Percentiles rank a stretch among this genome's conserved stretches.
These are phyloP conservation scores for Serranus cabrilla DNA, from an alignment of 2,797 vertebrate genomes.

Conservation along the genomic window DNA sequence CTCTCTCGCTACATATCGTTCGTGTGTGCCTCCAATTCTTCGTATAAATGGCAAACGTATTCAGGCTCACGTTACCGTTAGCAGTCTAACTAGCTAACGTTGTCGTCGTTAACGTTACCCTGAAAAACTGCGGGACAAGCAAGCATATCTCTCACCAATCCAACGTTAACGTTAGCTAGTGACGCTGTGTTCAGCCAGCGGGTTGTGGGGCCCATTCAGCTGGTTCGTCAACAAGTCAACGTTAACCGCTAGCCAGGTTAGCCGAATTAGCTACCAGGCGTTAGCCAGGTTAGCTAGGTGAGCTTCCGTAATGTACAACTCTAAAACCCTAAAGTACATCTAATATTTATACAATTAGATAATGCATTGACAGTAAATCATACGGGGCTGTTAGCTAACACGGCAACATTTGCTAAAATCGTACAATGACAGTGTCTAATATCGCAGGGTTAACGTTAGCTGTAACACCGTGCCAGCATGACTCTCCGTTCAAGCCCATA, in stretches of 20 bases:
- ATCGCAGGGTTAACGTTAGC: constrained; percentile 74
- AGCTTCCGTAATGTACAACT: constrained; percentile 21
- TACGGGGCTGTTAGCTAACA: constrained; percentile 37
- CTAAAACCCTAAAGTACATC: constrained; percentile 6
- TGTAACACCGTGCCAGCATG: constrained; percentile 66
- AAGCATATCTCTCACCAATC: constrained; percentile 77
- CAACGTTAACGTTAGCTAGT: constrained; percentile 77
- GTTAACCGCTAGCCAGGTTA: constrained; percentile 80
- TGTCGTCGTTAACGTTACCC: constrained; percentile 75
- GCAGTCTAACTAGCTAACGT: constrained; percentile 73
- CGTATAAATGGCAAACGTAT: constrained; percentile 65
- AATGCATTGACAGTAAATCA: constrained; percentile 9
- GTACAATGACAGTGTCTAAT: constrained; percentile 75
- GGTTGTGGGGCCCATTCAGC: constrained; percentile 81
- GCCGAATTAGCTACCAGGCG: constrained; percentile 65
- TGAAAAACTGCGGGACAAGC: constrained; percentile 78
- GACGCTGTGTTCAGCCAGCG: constrained; percentile 82
- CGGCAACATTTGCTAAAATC: constrained; percentile 41
- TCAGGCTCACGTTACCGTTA: constrained; percentile 66
- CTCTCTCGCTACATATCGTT: constrained; percentile 64
- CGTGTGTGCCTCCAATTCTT: constrained; percentile 46
- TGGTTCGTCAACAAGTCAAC: constrained; percentile 84
- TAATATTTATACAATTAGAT: neutral
- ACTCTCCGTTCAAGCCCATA: constrained; percentile 63
- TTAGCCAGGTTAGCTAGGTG: constrained; percentile 66